Conservation (phyloP, 2,888 invertebrate genomes). For the Trypoxylon attenuatum region DNA sequence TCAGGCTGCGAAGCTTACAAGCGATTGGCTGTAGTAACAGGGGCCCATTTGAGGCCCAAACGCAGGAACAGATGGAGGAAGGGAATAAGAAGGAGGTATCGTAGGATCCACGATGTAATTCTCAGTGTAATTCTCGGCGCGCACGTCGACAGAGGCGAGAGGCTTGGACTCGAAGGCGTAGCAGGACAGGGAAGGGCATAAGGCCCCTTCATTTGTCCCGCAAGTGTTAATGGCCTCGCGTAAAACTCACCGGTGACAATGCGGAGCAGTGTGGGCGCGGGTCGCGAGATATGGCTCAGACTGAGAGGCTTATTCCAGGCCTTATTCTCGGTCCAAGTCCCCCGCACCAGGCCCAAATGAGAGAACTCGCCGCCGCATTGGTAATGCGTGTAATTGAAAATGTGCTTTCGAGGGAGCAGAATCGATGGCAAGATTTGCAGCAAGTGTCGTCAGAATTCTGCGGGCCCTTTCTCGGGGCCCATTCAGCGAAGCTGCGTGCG, state of each 20-base stretch:
- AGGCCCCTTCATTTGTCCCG: conserved; percentile 57
- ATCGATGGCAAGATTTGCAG: conserved; percentile 26
- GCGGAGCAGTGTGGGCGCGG: conserved; percentile 47
- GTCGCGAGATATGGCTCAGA: conserved; percentile 67
- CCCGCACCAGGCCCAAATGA: too few species aligned
- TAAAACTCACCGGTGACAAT: conserved; percentile 68
- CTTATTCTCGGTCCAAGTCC: background rate
- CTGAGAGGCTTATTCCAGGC: conserved; percentile 25
- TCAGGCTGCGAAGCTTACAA: too few species aligned
- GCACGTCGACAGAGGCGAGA: conserved; percentile 48
- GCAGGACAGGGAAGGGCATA: conserved; percentile 48
- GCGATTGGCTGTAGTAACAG: too few species aligned
- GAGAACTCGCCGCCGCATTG: too few species aligned
- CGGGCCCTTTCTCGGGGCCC: conserved; percentile 4
- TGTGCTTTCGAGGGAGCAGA: too few species aligned
- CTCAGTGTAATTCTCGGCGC: conserved; percentile 5
- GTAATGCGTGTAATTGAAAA: too few species aligned
- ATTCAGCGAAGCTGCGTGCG: conserved; percentile 40
- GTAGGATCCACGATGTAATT: conserved; percentile 20
- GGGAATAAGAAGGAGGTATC: too few species aligned
- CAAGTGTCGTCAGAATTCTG: conserved; percentile 6
- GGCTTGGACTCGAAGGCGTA: conserved; percentile 32
- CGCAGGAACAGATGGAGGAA: too few species aligned
- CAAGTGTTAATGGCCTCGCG: conserved; percentile 68
- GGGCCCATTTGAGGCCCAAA: too few species aligned